Base-by-base conservation (phyloP, 2,888 invertebrate species). In the Coremacera marginata region DNA sequence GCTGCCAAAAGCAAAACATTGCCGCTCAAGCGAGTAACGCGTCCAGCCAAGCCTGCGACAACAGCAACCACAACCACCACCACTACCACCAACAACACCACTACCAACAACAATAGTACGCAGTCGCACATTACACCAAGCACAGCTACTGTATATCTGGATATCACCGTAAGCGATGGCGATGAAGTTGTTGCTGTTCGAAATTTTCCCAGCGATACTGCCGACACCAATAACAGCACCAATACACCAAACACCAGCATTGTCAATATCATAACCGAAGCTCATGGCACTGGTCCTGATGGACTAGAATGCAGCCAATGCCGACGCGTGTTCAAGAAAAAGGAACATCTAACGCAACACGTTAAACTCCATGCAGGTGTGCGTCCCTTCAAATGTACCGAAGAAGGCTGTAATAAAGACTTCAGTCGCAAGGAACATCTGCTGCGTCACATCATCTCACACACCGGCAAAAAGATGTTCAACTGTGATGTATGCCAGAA, bases 381-480 rank as follows among this genome's bases (percentile, higher is more conserved):
- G 79, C 90, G 94, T 63, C 94, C 94, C 0, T 94, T 93, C 83
- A 92, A 91, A 27, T 94, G 94, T 81, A 90, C 91, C 0, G 91
- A 92, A 55, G 85, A 84, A 0, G 85, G 84, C 22, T 94, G 94
- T 84, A 90, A 91, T 63, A 93, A 94, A 83, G 91, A 93, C 0
- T 94, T 94, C 84, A 93, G 93, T 83, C 90, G 94, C 2, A 94
- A 94, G 81, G 94, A 94, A 84, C 94, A 94, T 85, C 85, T 94
- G 70, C 90, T 93, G 75, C 90, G 94, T 4, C 94, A 94, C 84
- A 90, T 92, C 78, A 91, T 93, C 0, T 92, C 93, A 2, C 94
- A 94, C 83, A 93, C 93, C 0, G 94, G 94, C 1, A 91, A 92
- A 82, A 93, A 93, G 83, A 92, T 92, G 90, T 93, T 92, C 83